These are phyloP conservation scores for Vultur gryphus DNA, from an alignment of 2,797 vertebrate genomes.

Conservation along the genomic window DNA sequence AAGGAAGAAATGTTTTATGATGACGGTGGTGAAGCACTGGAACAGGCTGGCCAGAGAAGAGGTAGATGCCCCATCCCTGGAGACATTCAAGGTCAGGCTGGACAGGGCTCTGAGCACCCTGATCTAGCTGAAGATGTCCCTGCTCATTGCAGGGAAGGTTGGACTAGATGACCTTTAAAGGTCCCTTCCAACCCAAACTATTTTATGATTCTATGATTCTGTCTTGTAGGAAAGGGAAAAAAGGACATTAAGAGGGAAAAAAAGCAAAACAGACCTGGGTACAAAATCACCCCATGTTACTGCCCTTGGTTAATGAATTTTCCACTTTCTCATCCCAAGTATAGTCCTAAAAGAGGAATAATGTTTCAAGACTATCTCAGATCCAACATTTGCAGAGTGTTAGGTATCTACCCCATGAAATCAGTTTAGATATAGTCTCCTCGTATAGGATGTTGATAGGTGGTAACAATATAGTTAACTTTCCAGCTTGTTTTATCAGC, in stretches of 20 bases:
- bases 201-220: neutral
- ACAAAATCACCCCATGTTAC: neutral
- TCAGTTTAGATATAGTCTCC: neutral
- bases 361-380: neutral
- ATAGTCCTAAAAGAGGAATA: neutral
- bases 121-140: neutral
- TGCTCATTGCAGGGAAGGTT: neutral
- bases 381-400: neutral
- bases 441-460: neutral
- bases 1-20: neutral
- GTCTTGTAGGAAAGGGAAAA: neutral
- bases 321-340: neutral
- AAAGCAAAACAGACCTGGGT: neutral
- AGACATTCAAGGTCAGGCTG: neutral
- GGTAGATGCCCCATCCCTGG: neutral
- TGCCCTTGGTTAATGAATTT: neutral
- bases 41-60: neutral
- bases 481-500: neutral
- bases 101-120: neutral
- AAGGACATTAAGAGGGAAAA: neutral
- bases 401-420: accelerated
- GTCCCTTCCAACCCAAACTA: neutral
- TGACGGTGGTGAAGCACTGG: accelerated
- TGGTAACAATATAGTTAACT: neutral
- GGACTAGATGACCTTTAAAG: neutral